Evolutionary conservation across 2,113 vertebrate species (phyloP).

Genomic region (Caranx ignobilis): DNA sequence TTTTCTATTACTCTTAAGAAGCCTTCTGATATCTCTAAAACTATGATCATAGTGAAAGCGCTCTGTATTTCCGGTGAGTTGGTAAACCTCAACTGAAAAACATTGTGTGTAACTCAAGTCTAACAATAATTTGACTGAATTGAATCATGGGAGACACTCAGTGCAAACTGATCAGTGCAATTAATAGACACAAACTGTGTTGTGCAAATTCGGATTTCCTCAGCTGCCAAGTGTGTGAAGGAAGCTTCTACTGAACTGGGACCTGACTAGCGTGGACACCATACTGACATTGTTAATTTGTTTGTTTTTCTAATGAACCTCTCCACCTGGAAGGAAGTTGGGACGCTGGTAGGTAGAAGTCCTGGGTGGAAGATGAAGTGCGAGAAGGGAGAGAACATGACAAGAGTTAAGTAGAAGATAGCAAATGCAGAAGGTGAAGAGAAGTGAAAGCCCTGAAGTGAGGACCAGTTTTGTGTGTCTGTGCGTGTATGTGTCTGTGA

Average conservation of each 20-base stretch:
- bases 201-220: not conserved
- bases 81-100: no score
- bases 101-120: no score
- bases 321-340: not conserved
- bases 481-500: constrained; percentile 74
- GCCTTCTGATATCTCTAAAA: no score
- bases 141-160: not conserved
- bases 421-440: constrained; percentile 38
- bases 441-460: constrained; percentile 47
- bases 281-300: not conserved
- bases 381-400: not conserved
- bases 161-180: not conserved
- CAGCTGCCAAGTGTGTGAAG: not conserved
- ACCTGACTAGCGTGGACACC: not conserved
- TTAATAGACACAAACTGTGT: not conserved
- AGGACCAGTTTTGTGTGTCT: constrained; percentile 24
- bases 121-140: not conserved
- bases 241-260: not conserved
- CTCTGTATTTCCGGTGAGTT: no score
- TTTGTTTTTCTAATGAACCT: not conserved
- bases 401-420: not conserved
- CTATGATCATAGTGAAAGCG: no score
- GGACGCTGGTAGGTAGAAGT: not conserved
- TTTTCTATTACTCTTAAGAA: no score
- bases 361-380: constrained; percentile 7